Evolutionary conservation across 2,113 vertebrate species (phyloP), one percentile per base, ranked within the genome.

Genomic region (Oncorhynchus gorbuscha): DNA sequence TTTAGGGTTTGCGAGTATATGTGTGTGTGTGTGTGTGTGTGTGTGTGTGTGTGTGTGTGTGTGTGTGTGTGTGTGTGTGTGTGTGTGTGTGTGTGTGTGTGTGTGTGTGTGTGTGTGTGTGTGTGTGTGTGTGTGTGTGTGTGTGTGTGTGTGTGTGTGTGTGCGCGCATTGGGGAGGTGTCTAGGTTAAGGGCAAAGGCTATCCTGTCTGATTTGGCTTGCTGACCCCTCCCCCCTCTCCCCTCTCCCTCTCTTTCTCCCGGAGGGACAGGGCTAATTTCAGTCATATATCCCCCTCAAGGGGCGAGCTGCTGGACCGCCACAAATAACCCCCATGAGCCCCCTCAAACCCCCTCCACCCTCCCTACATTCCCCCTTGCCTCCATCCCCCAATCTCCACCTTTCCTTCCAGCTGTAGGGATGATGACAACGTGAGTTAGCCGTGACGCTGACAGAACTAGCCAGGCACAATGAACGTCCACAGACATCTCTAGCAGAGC

Each of bases 281-380:
- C 88, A 92, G 91, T 89, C 88, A 89, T 91, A 92, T 91, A 91
- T 90, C 87, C 86, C 91, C 92, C 89, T 90, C 72, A 84, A 87
- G 86, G 88, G 89, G 92, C 89, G 28, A 92, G 88, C 86, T 86
- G 49, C 74, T 69, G 75, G 73, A 71, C 77, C 39, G 20, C 68
- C n/a, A 48, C 32, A 45, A n/a, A 70, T 39, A 69, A 18, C 67
- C 67, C 28, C 32, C 32, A 13, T 30, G 24, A 28, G 14, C 59
- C 9, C 32, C 55, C 68, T 74, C 71, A 71, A 74, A 32, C 32
- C 45, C 79, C 71, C 73, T 78, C 66, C 68, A 68, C 67, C 72
- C 55, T 67, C 72, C 72, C 75, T 68, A 28, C 76, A 45, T 45
- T 45, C 7, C 69, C 35, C 81, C 79, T 9, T 39, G 39, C 39